Base-by-base conservation (phyloP, 2,113 vertebrate genomes). In the Dasyurus viverrinus region DNA sequence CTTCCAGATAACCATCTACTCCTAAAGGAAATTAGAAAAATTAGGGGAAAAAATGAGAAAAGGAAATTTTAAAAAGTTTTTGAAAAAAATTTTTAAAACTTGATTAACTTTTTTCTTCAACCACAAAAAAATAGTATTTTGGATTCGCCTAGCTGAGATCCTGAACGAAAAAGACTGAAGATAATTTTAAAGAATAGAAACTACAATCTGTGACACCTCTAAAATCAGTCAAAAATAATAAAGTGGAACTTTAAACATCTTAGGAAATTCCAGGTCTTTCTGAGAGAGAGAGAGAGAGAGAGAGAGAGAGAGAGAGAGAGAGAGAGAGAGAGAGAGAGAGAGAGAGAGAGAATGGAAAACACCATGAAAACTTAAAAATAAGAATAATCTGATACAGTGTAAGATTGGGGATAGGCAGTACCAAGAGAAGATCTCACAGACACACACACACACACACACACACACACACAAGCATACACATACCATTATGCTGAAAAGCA, bases 221-320 rank as follows among this genome's bases (percentile, higher is more conserved):
- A 30, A 93, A 93, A 91, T 54, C 92, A 84, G 52, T 11, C 46
- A 90, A 91, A 94, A 95, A 54, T 16, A 24, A 10, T 52, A 57
- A 93, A 89, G 46, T 91, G 89, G 93, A 96, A 68, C 47, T 94
- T 93, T 76, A n/a, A 95, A 95, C 48, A 68, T 16, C 94, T 76
- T 14, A 91, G 54, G 89, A 57, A 95, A 94, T 53, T 95, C 91
- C 93, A 76, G 76, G 91, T 92, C 95, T 95, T 95, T 95, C 90
- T 95, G 89, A 93, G 90, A 23, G 93, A 89, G 10, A 48, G 48
- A 48, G 48, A 48, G 48, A 48, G 48, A 48, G 48, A 7, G 48
- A 48, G 48, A 48, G 3, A 48, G 6, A 48, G 48, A 48, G 6
- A 48, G 48, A 48, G 6, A 48, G 48, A 48, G 6, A 48, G 6